Evolutionary conservation across 2,888 invertebrate species (phyloP), one percentile per base, ranked within the genome.

Genomic region (Dryobotodes eremita): DNA sequence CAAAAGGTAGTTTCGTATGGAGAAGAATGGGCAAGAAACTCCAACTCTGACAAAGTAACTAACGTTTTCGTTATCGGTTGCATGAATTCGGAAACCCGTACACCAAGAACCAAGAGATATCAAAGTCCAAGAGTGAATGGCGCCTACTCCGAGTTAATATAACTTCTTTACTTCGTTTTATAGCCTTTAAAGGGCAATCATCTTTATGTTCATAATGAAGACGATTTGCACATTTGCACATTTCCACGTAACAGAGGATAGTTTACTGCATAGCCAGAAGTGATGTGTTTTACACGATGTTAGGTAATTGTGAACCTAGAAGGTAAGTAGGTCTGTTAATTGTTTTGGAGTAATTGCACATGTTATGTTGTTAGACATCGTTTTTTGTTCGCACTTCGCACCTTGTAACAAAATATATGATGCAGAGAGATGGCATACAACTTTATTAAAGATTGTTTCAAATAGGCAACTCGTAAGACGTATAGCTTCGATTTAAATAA

Each of bases 361-460:
- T n/a, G n/a, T 31, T 65, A 79, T 17, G 69, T 71, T 15, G 50
- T 65, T 79, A 80, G 65, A 15, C 36, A 46, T 59, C 8, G 31
- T n/a, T 66, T 42, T 20, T 17, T 36, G 77, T 50, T 61, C 20
- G 15, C 69, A 36, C 31, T 36, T 42, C 5, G 7, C 42, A 70
- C 48, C 69, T 80, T 17, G 23, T 46, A 48, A 11, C 10, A 8
- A 57, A 17, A 17, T 26, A 7, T n/a, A 1, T 17, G 36, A 7
- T n/a, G 36, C 20, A 1, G 26, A 64, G 46, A 15, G 11, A 57
- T 70, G 17, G 20, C 7, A 3, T 11, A 23, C 2, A 15, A 4
- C n/a, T n/a, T 17, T n/a, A n/a, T 5, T 15, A 10, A 5, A 31
- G 4, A 8, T 46, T 46, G 62, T 10, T 62, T 62, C 20, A 36